Evolutionary conservation across 2,888 invertebrate genomes (phyloP), one percentile per base, ranked within the genome.

Genomic region (Brachyptera risi): DNA sequence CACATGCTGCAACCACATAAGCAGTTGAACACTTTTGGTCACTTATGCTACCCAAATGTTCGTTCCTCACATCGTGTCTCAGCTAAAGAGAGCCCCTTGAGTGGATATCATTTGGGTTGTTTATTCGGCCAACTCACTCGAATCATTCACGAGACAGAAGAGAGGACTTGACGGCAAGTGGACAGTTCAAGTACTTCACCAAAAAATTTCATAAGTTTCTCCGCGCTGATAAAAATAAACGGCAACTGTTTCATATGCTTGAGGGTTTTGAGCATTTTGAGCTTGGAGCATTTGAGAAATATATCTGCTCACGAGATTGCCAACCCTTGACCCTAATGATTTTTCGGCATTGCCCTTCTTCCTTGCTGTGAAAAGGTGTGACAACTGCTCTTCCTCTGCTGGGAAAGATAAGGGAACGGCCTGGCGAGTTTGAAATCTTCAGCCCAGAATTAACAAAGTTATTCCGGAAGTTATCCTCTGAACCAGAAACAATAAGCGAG

Each of bases 191-290:
- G 19, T 4, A 37, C 31, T 15, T 23, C 23, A 31, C 51, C 51
- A 23, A 31, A 35, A 59, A 49, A 50, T 17, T 59, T 38, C 26
- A 37, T 23, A 59, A 35, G 21, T 49, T 49, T 35, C 60, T 23
- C 47, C 47, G 60, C 11, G 19, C 35, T 19, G 15, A 17, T 21
- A 59, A 50, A 21, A 40, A 26, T 31, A 62, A 50, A 42, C 31
- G 40, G 37, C 50, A 60, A 35, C 62, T 62, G 21, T 26, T 60
- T 23, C 21, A 31, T 13, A 37, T 49, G 35, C 27, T 59, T 27
- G 47, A 23, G 27, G 31, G 11, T 31, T 31, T 31, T n/a, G n/a
- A n/a, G n/a, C n/a, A n/a, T n/a, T n/a, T n/a, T n/a, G n/a, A n/a
- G n/a, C n/a, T n/a, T n/a, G n/a, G n/a, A n/a, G n/a, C n/a, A n/a